phyloP scores from a whole-genome alignment of 2,113 vertebrate genomes.

The Lophura nycthemera region DNA sequence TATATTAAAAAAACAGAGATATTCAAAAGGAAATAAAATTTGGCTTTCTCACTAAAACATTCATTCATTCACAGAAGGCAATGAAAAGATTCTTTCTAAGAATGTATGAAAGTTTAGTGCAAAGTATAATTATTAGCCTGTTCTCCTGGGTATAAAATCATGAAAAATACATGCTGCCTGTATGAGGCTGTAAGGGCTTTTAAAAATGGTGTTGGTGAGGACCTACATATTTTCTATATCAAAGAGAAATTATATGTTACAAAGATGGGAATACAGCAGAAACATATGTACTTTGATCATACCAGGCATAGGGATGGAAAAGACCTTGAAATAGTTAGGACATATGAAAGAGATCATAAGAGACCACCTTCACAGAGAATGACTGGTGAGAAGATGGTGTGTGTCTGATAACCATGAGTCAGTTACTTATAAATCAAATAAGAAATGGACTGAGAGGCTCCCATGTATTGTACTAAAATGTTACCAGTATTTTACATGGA shows the following conservation, averaged over 20 bases:
- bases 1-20: not conserved
- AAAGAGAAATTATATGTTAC: not conserved
- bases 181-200: not conserved
- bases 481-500: not conserved
- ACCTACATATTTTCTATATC: not conserved
- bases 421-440: not conserved
- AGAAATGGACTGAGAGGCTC: not conserved
- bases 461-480: not conserved
- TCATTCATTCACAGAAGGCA: not conserved
- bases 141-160: not conserved
- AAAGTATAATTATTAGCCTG: not conserved
- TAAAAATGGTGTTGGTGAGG: not conserved
- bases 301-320: not conserved
- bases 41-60: not conserved
- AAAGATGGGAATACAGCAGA: not conserved
- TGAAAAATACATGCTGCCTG: not conserved
- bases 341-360: conserved; percentile 4
- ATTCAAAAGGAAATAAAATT: not conserved
- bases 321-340: conserved; percentile 30
- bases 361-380: conserved; percentile 7
- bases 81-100: not conserved
- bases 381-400: not conserved
- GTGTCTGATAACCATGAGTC: not conserved
- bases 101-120: not conserved
- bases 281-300: conserved; percentile 35